These are phyloP conservation scores for Lutjanus erythropterus DNA, from an alignment of 2,113 vertebrate genomes.

Conservation along the genomic window DNA sequence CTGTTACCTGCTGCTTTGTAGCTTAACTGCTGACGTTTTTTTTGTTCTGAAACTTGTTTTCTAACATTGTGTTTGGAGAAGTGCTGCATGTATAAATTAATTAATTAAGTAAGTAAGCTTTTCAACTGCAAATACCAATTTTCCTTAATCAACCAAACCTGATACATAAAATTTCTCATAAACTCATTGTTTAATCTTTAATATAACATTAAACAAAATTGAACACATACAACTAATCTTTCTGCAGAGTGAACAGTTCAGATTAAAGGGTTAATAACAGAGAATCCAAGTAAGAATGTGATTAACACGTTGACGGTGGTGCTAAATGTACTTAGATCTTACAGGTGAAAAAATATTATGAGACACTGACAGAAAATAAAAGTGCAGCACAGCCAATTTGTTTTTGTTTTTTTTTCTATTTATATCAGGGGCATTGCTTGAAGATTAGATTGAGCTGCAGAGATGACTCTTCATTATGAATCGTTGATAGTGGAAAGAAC, in stretches of 20 bases:
- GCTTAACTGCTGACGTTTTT: too few species aligned
- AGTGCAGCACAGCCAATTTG: not conserved
- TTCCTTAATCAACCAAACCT: not conserved
- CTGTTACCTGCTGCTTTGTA: not conserved
- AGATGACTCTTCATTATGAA: constrained; percentile 76
- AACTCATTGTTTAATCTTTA: not conserved
- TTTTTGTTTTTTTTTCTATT: constrained; percentile 57
- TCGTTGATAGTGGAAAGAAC: constrained; percentile 82
- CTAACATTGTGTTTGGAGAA: not conserved
- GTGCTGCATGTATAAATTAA: not conserved
- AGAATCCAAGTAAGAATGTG: constrained; percentile 6
- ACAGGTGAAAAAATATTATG: constrained; percentile 9
- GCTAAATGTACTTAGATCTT: not conserved
- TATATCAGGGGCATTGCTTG: constrained; percentile 52
- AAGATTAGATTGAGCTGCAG: constrained; percentile 69
- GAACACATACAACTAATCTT: not conserved
- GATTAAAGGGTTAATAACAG: not conserved
- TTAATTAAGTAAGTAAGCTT: not conserved
- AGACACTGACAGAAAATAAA: constrained; percentile 4
- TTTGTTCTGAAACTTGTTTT: not conserved
- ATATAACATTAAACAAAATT: not conserved
- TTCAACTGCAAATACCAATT: not conserved
- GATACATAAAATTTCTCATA: not conserved
- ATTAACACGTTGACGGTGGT: not conserved
- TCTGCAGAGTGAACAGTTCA: not conserved